Evolutionary conservation across 2,113 vertebrate genomes (phyloP), one percentile per base, ranked within the genome.

Genomic region (Pelecanus crispus): DNA sequence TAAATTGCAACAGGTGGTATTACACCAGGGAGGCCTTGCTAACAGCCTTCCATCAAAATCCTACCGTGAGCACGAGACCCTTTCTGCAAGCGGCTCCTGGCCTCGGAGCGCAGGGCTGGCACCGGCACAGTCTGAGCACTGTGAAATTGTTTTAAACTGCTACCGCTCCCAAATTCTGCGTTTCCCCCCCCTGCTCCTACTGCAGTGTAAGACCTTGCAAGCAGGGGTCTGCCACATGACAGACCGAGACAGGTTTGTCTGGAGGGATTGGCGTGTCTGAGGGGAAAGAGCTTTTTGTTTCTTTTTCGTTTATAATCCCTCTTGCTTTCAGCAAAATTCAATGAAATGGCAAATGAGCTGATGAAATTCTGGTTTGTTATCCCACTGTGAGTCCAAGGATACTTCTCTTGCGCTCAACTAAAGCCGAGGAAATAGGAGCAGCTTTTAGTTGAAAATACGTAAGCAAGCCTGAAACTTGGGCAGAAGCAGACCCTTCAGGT

Each of bases 291-390:
- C 49, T 45, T 86, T 94, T 94, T 81, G 26, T 72, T 72, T 62
- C 6, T 68, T 73, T 80, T 81, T 82, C 72, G 59, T 79, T 92
- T 86, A 59, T 67, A 86, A 86, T 72, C 81, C 38, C 13, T 18
- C 73, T 94, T 49, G 80, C 88, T 87, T 85, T 94, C 65, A 84
- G 72, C 77, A 79, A 89, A 89, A 89, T 61, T 56, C 86, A 81
- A 17, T 87, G 82, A 74, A 89, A 93, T 25, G 42, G 61, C 45
- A 84, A 91, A 94, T 8, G 31, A 40, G 36, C 25, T 66, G 74
- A 83, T 72, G 71, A 72, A 80, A 80, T 88, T 77, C 53, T 61
- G 28, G 22, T 52, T 68, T 80, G 58, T 56, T 66, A 86, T 88
- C 79, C 88, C 71, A 45, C 71, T 93, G 92, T 55, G 94, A 78